Evolutionary conservation across 92 coral and sea anemone genomes (phyloP), one percentile per base, ranked within the genome.

Genomic region (Pocillopora meandrina): DNA sequence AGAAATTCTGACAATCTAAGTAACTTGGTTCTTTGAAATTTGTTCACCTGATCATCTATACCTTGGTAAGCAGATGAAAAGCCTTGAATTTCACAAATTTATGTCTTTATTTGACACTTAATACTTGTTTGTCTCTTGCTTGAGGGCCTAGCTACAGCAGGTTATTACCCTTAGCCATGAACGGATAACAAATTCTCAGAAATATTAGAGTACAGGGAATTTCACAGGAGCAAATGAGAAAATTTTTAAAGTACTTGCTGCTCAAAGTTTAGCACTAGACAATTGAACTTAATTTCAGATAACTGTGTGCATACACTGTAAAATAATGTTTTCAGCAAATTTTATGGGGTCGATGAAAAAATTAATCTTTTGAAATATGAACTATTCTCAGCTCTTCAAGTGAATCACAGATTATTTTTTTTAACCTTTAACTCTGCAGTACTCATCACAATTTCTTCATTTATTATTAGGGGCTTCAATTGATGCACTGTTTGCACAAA

Each of bases 401-500:
- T 12, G 31, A n/a, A 42, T 33, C 35, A 10, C 31, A 23, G 21
- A 31, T 16, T 23, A 68, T 12, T 19, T 10, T 68, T 26, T 42
- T 7, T 42, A 42, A 3, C 52, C 8, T 42, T 42, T 42, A 42
- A 42, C 2, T 26, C 31, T 26, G 3, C 36, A 72, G 21, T n/a
- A 33, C 19, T 6, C 11, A 20, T n/a, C 55, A 19, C 15, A 56
- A 16, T 34, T 61, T 82, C 42, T 75, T 31, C 61, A n/a, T 14
- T 15, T 56, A 17, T 0, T 42, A 42, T 5, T 20, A 76, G 66
- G 74, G 74, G 62, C 62, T 56, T 85, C 88, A 23, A 90, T 94
- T 67, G 98, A 94, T 70, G 93, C 89, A 23, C 61, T 89, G 81
- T 78, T 96, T 79, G 93, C 93, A 14, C 83, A 83, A 71, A 91